Evolutionary conservation across 2,888 invertebrate genomes (phyloP).

Genomic region (Trachelus tabidus): DNA sequence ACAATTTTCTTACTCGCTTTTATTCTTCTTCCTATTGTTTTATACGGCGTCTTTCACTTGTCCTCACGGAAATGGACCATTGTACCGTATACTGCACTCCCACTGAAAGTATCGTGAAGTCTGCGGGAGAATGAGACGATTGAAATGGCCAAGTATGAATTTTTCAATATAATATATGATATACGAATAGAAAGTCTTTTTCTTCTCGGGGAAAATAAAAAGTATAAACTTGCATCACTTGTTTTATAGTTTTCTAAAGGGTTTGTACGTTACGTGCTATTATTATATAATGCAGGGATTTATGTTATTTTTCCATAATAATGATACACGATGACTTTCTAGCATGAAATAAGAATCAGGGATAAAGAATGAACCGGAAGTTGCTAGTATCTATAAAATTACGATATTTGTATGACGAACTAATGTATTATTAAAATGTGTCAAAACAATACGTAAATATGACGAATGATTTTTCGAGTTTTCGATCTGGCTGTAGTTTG

Average conservation of each 20-base stretch:
- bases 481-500: neutral
- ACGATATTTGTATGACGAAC: neutral
- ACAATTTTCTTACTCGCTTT: neutral
- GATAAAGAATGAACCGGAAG: neutral
- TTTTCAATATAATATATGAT: neutral
- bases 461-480: neutral
- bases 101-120: neutral
- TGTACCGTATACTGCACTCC: neutral
- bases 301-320: neutral
- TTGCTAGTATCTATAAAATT: neutral
- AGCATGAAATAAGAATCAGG: neutral
- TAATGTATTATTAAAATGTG: neutral
- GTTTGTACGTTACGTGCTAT: neutral
- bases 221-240: neutral
- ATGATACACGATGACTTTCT: neutral
- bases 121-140: neutral
- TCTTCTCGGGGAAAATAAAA: neutral
- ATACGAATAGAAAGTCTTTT: neutral
- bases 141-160: neutral
- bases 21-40: neutral
- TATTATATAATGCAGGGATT: neutral
- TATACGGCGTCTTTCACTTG: neutral
- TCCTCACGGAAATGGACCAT: neutral
- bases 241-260: neutral
- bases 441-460: neutral